Conservation (phyloP, 2,113 vertebrate genomes). For the Chunga burmeisteri region DNA sequence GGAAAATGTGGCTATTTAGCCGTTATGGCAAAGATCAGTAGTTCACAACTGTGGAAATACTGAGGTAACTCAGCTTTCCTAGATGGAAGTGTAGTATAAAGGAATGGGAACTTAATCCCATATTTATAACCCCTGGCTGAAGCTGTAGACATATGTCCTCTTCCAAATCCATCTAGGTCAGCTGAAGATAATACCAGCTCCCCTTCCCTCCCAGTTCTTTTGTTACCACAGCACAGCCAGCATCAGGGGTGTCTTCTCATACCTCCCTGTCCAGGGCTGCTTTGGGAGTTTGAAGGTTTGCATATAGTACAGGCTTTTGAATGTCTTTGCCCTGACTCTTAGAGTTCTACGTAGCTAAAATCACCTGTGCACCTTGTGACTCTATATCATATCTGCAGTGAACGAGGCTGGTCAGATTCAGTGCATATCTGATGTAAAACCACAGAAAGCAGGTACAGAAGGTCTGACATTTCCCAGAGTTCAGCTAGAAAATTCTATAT, state of each 20-base stretch:
- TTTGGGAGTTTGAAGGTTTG: not conserved
- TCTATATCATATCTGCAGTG: not conserved
- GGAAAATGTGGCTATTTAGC: not conserved
- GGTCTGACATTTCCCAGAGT: not conserved
- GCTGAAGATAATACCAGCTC: constrained; percentile 7
- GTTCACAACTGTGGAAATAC: constrained; percentile 35
- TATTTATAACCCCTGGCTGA: constrained; percentile 48
- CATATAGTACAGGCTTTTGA: not conserved
- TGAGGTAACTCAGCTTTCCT: constrained; percentile 49
- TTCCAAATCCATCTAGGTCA: constrained; percentile 49
- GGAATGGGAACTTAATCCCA: constrained; percentile 39
- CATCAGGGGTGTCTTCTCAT: not conserved
- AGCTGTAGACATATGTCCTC: not conserved
- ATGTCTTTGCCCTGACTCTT: not conserved
- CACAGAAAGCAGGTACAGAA: not conserved
- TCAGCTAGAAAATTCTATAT: not conserved
- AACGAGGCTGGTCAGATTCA: not conserved
- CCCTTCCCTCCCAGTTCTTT: not conserved
- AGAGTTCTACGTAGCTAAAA: not conserved
- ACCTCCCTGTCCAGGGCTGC: not conserved
- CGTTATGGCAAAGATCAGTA: constrained; percentile 27
- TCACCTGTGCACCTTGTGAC: not conserved
- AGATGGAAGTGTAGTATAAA: constrained; percentile 37
- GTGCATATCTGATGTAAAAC: not conserved
- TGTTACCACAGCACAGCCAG: not conserved